These are phyloP conservation scores for Lutraria rhynchaena DNA, from an alignment of 1,140 invertebrate species.

Conservation along the genomic window DNA sequence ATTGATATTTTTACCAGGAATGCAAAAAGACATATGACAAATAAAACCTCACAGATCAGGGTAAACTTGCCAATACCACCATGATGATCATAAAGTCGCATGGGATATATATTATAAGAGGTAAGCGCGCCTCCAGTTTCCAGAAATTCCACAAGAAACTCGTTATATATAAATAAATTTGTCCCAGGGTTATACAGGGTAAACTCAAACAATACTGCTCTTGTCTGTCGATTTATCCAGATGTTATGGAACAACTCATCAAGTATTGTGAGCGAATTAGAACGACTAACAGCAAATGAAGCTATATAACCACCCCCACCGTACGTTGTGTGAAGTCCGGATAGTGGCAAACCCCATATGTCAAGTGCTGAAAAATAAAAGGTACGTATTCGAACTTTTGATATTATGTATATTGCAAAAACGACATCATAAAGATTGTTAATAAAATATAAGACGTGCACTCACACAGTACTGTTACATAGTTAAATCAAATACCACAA, in stretches of 20 bases:
- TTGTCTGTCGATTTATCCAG: conserved; percentile 84
- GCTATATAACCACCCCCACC: conserved; percentile 70
- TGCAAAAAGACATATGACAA: conserved; percentile 33
- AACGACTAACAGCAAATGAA: conserved; percentile 50
- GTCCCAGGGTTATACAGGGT: conserved; percentile 83
- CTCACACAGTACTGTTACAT: background rate
- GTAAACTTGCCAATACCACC: conserved; percentile 43
- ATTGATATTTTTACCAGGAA: conserved; percentile 37
- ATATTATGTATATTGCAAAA: too few relatives aligned
- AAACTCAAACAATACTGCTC: conserved; percentile 84
- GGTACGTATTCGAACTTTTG: too few relatives aligned
- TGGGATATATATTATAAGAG: conserved; percentile 58
- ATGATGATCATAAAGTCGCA: conserved; percentile 55
- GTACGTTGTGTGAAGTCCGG: conserved; percentile 63
- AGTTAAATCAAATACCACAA: too few relatives aligned
- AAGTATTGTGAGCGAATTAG: conserved; percentile 63
- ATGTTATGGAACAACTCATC: conserved; percentile 72
- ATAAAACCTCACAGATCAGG: conserved; percentile 44
- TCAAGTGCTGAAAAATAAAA: conserved; percentile 50
- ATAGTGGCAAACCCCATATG: conserved; percentile 65
- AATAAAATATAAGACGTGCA: too few relatives aligned
- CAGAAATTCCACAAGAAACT: conserved; percentile 80
- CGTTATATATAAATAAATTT: conserved; percentile 67
- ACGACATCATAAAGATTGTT: too few relatives aligned
- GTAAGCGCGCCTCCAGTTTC: conserved; percentile 79